A percentile compares a stretch with the other conserved stretches of the same genome.
phyloP scores from a whole-genome alignment of 2,888 invertebrate species.

The Deroplatys truncata region DNA sequence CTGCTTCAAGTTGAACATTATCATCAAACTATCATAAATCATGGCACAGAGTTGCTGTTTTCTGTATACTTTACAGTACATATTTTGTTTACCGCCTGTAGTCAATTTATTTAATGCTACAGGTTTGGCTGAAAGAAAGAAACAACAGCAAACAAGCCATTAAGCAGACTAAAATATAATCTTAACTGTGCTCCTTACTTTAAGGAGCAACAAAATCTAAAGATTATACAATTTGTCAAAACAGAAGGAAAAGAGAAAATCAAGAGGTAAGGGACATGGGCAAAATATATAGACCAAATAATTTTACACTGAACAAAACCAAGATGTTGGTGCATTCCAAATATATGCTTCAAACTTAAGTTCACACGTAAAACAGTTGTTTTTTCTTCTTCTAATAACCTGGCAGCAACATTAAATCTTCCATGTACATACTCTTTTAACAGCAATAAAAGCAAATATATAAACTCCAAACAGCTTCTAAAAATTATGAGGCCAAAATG shows the following conservation, averaged over 20 bases:
- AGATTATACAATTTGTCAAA: neutral
- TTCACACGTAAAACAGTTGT: neutral
- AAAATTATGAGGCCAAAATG: neutral
- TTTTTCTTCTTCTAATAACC: neutral
- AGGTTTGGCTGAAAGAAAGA: neutral
- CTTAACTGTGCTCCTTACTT: neutral
- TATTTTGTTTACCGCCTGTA: neutral
- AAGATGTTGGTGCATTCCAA: neutral
- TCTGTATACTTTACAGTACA: neutral
- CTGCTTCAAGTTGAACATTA: neutral
- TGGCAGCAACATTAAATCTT: neutral
- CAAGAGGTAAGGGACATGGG: neutral
- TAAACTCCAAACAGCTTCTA: neutral
- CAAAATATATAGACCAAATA: neutral
- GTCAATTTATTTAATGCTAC: neutral
- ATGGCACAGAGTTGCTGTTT: neutral
- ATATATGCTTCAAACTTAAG: neutral
- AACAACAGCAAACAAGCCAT: neutral
- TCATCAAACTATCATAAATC: neutral
- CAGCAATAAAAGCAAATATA: neutral
- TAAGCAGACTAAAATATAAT: neutral
- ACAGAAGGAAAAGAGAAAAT: neutral
- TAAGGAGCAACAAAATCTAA: neutral
- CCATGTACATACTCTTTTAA: neutral
- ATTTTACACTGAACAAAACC: neutral